Percentiles rank a stretch among this genome's conserved stretches.
phyloP scores from a whole-genome alignment of 2,888 invertebrate genomes.

The Eilema caniola region DNA sequence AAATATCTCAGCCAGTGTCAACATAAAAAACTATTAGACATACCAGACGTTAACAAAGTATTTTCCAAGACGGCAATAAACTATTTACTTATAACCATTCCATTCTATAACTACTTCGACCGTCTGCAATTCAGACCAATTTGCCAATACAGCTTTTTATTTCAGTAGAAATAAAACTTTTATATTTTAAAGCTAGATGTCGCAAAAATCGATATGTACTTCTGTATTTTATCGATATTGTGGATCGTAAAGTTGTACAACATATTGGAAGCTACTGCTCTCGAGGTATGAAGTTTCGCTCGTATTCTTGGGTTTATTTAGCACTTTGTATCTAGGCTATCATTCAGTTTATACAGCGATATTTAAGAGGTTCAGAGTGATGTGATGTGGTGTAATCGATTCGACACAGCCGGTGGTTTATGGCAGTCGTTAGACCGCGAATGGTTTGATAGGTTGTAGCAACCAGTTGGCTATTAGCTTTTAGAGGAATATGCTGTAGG shows the following conservation, averaged over 20 bases:
- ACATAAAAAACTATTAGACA: too few relatives aligned
- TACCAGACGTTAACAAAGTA: not conserved
- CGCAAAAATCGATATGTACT: constrained; percentile 24
- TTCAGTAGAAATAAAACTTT: constrained; percentile 23
- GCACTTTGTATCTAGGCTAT: constrained; percentile 23
- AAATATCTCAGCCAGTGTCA: too few relatives aligned
- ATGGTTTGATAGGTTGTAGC: not conserved
- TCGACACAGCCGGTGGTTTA: not conserved
- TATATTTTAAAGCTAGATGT: constrained; percentile 25
- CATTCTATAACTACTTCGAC: constrained; percentile 4
- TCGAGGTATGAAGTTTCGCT: constrained; percentile 16
- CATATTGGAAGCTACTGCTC: constrained; percentile 34
- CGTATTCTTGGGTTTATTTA: constrained; percentile 34
- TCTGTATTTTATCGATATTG: constrained; percentile 39
- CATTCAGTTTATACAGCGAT: constrained; percentile 14
- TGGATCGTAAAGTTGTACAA: constrained; percentile 34
- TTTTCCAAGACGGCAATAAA: not conserved
- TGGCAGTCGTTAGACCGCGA: not conserved
- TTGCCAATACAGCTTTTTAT: constrained; percentile 12
- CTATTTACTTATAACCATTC: constrained; percentile 1
- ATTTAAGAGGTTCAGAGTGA: constrained; percentile 16
- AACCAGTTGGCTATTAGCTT: not conserved
- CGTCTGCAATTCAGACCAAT: constrained; percentile 4
- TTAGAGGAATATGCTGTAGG: not conserved
- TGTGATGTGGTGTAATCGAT: constrained; percentile 7